Percentiles rank a stretch among this genome's conserved stretches.
These are phyloP conservation scores for Borostomias antarcticus DNA, from an alignment of 2,797 vertebrate species.

Conservation along the genomic window DNA sequence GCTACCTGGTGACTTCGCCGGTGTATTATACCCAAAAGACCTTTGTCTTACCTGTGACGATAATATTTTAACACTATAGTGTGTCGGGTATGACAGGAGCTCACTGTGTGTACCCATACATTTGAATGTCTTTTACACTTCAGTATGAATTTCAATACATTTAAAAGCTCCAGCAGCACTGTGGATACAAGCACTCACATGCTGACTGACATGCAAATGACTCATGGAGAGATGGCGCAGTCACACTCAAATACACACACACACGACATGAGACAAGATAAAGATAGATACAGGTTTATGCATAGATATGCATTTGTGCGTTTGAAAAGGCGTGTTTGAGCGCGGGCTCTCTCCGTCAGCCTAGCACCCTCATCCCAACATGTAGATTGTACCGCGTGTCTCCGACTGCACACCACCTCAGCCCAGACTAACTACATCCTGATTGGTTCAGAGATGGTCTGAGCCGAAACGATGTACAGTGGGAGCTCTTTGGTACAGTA, in stretches of 20 bases:
- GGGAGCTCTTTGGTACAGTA: slow-evolving; percentile 58
- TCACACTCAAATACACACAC: slow-evolving; percentile 17
- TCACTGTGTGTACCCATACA: too few species aligned
- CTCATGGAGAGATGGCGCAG: slow-evolving; percentile 4
- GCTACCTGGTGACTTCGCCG: too few species aligned
- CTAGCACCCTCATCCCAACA: slow-evolving; percentile 16
- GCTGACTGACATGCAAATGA: slow-evolving; percentile 30
- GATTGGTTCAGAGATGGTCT: slow-evolving; percentile 8
- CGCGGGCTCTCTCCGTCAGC: slow-evolving; percentile 46
- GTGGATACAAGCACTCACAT: slow-evolving; percentile 37
- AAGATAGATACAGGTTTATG: slow-evolving; percentile 12
- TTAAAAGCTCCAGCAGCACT: slow-evolving; percentile 27
- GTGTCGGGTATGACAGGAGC: too few species aligned
- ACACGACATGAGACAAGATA: slow-evolving; percentile 8
- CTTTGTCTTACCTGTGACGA: too few species aligned
- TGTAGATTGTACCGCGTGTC: slow-evolving; percentile 42
- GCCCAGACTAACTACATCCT: slow-evolving; percentile 9
- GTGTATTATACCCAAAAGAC: too few species aligned
- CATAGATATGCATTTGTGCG: slow-evolving; percentile 58
- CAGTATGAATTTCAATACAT: background rate
- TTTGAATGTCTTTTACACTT: background rate
- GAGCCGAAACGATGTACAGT: slow-evolving; percentile 53
- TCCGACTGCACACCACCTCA: slow-evolving; percentile 58
- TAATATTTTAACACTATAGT: too few species aligned
- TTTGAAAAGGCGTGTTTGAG: slow-evolving; percentile 57